Evolutionary conservation across 2,113 vertebrate species (phyloP), one percentile per base, ranked within the genome.

Genomic region (Neodon shergylaensis): DNA sequence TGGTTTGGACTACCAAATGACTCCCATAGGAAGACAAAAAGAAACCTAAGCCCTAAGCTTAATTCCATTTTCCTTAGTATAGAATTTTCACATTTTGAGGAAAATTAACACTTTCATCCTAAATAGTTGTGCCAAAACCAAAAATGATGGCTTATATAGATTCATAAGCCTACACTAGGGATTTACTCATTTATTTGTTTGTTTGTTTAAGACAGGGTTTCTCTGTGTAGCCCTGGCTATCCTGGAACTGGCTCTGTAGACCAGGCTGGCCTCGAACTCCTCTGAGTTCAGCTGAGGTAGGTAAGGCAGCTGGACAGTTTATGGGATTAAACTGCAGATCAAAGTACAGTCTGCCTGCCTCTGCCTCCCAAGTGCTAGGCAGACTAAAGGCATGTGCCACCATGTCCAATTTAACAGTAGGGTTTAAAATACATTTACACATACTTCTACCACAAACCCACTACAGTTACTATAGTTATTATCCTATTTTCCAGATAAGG

Each of bases 41-140:
- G 49, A 81, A 12, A 85, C 39, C 39, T 79, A 92, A 52, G 14
- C 49, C 83, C 63, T 63, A 95, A 89, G 96, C 70, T 73, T 33
- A 88, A 92, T 39, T 94, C 33, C 42, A 3, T 92, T 94, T 94
- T 26, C 44, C 24, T 92, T 93, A 70, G 24, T 78, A 21, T 78
- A 21, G 24, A 96, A 77, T n/a, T 42, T 39, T 10, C 61, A 24
- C 12, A 33, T 81, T 96, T 92, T 81, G 52, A 95, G 77, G 70
- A 92, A 96, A 89, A 77, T 42, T 26, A 89, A 39, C 28, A 70
- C 47, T 36, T 70, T 81, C 17, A 58, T 58, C 36, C 26, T 72
- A 5, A 65, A 17, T 81, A 61, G 31, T 91, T 86, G 82, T 73
- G 42, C 19, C 63, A 61, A 92, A 96, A 94, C n/a, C 66, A 82